These are phyloP conservation scores for Callithrix jacchus DNA, from an alignment of 2,113 vertebrate genomes.

Conservation along the genomic window DNA sequence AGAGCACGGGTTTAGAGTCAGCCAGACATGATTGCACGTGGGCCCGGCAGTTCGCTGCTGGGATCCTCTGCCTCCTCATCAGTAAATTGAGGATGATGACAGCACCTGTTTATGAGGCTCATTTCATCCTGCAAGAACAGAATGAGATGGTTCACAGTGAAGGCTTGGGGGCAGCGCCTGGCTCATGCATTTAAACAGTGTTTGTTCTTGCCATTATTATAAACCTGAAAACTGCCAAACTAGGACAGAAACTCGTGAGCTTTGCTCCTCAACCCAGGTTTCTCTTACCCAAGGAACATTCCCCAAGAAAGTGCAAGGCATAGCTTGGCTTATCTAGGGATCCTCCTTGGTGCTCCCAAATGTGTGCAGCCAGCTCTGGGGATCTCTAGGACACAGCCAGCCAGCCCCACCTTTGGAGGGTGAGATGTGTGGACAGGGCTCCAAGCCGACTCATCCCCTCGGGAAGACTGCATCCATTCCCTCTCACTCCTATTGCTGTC, in stretches of 20 bases:
- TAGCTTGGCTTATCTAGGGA: too few species aligned
- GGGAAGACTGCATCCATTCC: background rate
- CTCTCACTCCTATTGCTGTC: background rate
- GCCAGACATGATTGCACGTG: background rate
- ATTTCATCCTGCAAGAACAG: rapidly evolving
- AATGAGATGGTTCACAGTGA: rapidly evolving
- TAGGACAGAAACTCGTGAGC: background rate
- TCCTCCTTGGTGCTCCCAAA: background rate
- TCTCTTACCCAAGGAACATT: background rate
- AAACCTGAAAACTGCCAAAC: background rate
- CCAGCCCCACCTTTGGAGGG: background rate
- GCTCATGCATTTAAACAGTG: background rate
- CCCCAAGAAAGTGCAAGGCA: background rate
- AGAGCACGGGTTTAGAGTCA: background rate
- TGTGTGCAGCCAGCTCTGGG: rapidly evolving
- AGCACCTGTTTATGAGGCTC: background rate
- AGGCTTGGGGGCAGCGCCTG: background rate
- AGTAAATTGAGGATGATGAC: rapidly evolving
- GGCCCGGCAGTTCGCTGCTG: background rate
- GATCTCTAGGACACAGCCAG: rapidly evolving
- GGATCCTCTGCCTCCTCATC: background rate
- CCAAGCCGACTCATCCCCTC: background rate
- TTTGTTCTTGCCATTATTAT: rapidly evolving
- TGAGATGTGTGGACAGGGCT: background rate
- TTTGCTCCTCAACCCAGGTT: background rate